A percentile compares a stretch with the other conserved stretches of the same genome.
phyloP scores from a whole-genome alignment of 2,113 vertebrate genomes.

The Chloroceryle aenea region DNA sequence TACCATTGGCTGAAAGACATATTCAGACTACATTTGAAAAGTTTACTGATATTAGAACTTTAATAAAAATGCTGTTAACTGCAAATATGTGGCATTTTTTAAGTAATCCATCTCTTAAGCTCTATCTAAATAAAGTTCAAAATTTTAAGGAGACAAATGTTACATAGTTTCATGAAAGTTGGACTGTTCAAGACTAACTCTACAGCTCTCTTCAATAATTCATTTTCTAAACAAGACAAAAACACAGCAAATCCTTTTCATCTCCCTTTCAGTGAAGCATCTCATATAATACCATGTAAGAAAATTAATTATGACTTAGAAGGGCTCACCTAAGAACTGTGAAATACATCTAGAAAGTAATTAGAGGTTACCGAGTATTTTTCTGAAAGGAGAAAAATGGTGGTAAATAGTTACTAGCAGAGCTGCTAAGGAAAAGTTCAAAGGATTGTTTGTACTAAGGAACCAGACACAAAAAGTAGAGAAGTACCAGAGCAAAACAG shows the following conservation, averaged over 20 bases:
- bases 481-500: neutral
- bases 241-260: neutral
- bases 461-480: neutral
- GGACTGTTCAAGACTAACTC: neutral
- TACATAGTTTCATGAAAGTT: neutral
- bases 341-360: neutral
- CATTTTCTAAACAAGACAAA: neutral
- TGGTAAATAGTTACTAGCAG: neutral
- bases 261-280: neutral
- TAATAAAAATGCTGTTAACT: neutral
- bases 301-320: neutral
- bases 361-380: neutral
- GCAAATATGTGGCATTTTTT: neutral
- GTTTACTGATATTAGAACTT: neutral
- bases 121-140: neutral
- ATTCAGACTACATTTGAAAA: conserved; percentile 49
- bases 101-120: neutral
- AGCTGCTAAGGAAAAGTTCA: neutral
- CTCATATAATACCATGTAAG: neutral
- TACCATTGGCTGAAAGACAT: conserved; percentile 91
- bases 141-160: neutral
- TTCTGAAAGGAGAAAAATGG: neutral
- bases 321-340: neutral
- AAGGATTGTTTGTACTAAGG: neutral
- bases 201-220: neutral